These are phyloP conservation scores for Rhipidura dahli DNA, from an alignment of 2,113 vertebrate genomes.

Conservation along the genomic window DNA sequence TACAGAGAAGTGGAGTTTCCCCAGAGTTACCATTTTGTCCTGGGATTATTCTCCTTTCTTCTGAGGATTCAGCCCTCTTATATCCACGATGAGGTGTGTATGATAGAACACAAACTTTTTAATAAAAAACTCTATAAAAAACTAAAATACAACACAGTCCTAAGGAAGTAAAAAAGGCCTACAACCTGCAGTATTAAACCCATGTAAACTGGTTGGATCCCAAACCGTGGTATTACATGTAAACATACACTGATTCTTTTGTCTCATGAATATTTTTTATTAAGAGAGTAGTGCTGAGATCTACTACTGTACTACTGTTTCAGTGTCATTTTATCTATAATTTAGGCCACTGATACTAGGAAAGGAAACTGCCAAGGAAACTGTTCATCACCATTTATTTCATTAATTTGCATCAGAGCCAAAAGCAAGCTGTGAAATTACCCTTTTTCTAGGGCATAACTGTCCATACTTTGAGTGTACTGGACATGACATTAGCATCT, in stretches of 20 bases:
- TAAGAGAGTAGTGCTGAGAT: background rate
- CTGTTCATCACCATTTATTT: background rate
- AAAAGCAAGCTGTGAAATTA: background rate
- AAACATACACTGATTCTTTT: background rate
- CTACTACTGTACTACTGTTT: background rate
- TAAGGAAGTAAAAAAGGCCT: background rate
- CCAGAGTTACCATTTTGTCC: conserved; percentile 74
- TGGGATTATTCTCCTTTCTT: conserved; percentile 76
- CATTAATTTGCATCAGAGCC: background rate
- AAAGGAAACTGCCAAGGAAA: background rate
- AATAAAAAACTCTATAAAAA: conserved; percentile 45
- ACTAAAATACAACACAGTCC: background rate
- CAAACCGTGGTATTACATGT: background rate
- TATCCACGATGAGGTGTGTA: conserved; percentile 77
- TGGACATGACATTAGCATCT: background rate
- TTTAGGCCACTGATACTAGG: background rate
- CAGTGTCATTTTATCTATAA: background rate
- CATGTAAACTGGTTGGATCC: background rate
- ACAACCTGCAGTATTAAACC: background rate
- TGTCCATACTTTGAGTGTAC: background rate
- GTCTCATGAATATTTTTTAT: background rate
- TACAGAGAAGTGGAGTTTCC: conserved; percentile 73
- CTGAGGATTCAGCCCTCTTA: conserved; percentile 67
- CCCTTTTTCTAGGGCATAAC: background rate
- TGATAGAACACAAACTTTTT: conserved; percentile 76